phyloP scores from a whole-genome alignment of 1,140 invertebrate species.

The Centruroides sculpturatus region DNA sequence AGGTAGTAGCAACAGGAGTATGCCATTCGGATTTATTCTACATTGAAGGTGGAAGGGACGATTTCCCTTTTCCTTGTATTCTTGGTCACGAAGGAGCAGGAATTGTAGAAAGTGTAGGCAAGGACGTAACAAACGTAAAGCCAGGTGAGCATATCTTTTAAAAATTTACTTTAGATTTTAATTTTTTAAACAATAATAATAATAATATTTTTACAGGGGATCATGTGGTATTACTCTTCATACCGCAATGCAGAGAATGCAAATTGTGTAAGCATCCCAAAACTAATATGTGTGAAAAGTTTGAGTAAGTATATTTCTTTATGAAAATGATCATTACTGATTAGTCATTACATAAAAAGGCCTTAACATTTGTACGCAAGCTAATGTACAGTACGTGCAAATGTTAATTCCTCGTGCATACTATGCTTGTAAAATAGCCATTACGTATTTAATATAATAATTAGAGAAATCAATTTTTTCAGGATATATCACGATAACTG shows the following conservation, averaged over 20 bases:
- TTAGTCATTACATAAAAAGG: too few relatives aligned
- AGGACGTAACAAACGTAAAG: slow-evolving; percentile 70
- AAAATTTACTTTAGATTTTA: not conserved
- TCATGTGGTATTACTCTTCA: slow-evolving; percentile 87
- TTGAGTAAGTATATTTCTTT: not conserved
- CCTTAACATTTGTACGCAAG: too few relatives aligned
- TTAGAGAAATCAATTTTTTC: too few relatives aligned
- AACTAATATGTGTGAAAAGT: slow-evolving; percentile 69
- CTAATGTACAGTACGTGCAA: too few relatives aligned
- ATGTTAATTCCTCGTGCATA: too few relatives aligned
- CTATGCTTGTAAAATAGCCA: too few relatives aligned
- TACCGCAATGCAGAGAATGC: slow-evolving; percentile 88
- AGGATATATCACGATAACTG: too few relatives aligned
- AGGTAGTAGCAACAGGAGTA: slow-evolving; percentile 16
- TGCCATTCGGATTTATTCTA: slow-evolving; percentile 17
- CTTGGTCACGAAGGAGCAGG: slow-evolving; percentile 89
- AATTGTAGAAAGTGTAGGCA: slow-evolving; percentile 87
- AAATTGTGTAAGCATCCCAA: slow-evolving; percentile 88
- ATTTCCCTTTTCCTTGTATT: slow-evolving; percentile 59
- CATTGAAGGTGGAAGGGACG: not conserved
- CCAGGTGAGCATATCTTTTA: slow-evolving; percentile 36
- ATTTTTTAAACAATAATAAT: not conserved
- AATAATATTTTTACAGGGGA: slow-evolving; percentile 44
- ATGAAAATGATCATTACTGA: not conserved
- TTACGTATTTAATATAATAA: too few relatives aligned